phyloP scores from a whole-genome alignment of 1,140 invertebrate genomes.

The Heliconius eleuchia region DNA sequence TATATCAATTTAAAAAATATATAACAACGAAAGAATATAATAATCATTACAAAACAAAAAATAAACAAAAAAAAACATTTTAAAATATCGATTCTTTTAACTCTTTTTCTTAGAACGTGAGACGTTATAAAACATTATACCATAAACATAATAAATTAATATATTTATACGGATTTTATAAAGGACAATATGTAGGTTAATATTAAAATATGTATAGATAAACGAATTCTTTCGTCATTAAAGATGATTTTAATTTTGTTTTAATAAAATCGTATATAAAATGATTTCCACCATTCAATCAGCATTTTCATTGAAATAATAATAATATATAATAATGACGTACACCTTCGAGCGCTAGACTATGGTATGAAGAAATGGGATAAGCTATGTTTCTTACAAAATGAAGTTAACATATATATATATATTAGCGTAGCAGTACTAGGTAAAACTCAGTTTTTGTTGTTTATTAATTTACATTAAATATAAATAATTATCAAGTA shows the following conservation, averaged over 20 bases:
- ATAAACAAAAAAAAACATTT: neutral
- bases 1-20: neutral
- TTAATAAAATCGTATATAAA: neutral
- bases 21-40: conserved; percentile 4
- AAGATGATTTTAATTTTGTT: neutral
- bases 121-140: neutral
- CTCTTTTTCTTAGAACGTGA: no score
- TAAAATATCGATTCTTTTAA: neutral
- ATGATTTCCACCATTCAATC: neutral
- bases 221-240: neutral
- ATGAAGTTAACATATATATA: no score
- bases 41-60: neutral
- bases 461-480: no score
- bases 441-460: no score
- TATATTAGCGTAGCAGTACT: no score
- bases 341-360: neutral
- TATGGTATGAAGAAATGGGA: neutral
- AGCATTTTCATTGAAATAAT: neutral
- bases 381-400: neutral
- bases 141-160: neutral
- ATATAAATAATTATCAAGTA: no score
- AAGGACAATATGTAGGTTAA: no score
- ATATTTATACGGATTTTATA: neutral
- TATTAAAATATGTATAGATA: no score
- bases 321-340: conserved; percentile 7